A percentile compares a stretch with the other conserved stretches of the same genome.
Evolutionary conservation across 2,888 invertebrate genomes (phyloP).

Genomic region (Tenthredo livida): DNA sequence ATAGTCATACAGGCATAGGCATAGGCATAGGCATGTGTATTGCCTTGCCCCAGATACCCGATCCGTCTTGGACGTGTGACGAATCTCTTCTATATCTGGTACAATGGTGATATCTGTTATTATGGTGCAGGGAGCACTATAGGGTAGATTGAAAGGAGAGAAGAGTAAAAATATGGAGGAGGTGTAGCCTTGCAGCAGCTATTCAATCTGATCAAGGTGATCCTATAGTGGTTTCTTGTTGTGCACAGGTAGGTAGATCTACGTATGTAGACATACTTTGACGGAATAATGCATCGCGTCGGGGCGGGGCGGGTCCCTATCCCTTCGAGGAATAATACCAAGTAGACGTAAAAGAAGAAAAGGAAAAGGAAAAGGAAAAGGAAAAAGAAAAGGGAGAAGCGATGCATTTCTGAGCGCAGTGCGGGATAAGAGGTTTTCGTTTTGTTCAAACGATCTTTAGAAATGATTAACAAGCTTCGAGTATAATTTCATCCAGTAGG

Average conservation of each 20-base stretch:
- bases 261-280: neutral
- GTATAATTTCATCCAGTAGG: constrained; percentile 7
- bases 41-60: constrained; percentile 52
- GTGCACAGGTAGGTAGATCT: neutral
- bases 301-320: neutral
- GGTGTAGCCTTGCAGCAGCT: constrained; percentile 37
- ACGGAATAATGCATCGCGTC: neutral
- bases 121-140: neutral
- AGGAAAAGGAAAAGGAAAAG: neutral
- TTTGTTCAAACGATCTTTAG: neutral
- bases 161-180: neutral
- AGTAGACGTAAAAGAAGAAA: neutral
- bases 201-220: constrained; percentile 40
- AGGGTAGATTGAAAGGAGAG: constrained; percentile 14
- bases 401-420: neutral
- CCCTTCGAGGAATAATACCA: constrained; percentile 1
- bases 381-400: neutral
- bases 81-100: constrained; percentile 49
- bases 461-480: constrained; percentile 29
- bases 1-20: neutral
- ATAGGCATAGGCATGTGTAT: neutral
- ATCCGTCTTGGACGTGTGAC: constrained; percentile 48
- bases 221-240: neutral
- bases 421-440: neutral
- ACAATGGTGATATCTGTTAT: constrained; percentile 43